These are phyloP conservation scores for Orientallactaga bullata DNA, from an alignment of 2,113 vertebrate genomes.

Conservation along the genomic window DNA sequence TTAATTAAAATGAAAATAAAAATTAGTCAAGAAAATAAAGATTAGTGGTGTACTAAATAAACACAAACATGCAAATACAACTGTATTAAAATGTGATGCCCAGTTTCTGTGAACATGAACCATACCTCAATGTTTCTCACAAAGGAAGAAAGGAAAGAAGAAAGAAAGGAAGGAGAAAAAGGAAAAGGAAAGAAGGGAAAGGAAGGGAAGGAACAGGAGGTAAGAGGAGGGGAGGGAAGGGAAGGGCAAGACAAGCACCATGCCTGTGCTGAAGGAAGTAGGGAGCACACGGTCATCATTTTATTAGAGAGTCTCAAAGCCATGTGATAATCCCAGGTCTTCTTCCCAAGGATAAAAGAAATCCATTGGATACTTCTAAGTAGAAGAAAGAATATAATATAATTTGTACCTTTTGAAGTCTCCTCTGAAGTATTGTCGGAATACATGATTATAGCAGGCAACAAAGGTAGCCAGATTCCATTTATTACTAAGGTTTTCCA, in stretches of 20 bases:
- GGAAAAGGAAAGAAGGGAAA: not conserved
- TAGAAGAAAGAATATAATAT: not conserved
- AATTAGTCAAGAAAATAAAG: slow-evolving; percentile 8
- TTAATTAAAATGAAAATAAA: not conserved
- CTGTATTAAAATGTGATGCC: not conserved
- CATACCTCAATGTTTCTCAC: not conserved
- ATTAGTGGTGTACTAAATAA: not conserved
- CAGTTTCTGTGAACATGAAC: not conserved
- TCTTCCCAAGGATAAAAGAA: slow-evolving; percentile 7
- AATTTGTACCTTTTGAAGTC: not conserved
- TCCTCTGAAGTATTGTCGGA: not conserved
- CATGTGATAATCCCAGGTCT: not conserved
- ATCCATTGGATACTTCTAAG: not conserved
- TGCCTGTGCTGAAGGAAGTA: not conserved
- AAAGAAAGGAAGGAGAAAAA: no score
- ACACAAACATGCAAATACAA: not conserved
- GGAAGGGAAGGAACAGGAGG: not conserved
- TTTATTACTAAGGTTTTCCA: slow-evolving; percentile 31
- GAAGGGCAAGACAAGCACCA: not conserved
- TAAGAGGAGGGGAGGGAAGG: not conserved
- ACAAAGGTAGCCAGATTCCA: not conserved
- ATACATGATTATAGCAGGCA: not conserved
- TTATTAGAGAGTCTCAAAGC: not conserved
- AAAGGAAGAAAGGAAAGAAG: not conserved
- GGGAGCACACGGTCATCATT: not conserved